Evolutionary conservation across 1,140 invertebrate species (phyloP).

Genomic region (Steinernema feltiae): DNA sequence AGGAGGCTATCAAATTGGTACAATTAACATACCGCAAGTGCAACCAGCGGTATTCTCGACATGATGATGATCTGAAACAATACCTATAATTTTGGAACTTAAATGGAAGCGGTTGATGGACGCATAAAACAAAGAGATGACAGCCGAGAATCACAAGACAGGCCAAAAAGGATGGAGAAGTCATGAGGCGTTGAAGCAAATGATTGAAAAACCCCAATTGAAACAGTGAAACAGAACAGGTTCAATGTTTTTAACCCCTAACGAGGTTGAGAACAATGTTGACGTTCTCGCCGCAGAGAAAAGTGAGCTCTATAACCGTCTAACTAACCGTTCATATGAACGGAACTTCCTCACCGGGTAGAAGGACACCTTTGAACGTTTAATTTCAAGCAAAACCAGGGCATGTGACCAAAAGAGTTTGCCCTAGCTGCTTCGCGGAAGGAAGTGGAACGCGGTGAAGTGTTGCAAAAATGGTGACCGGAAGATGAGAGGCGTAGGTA

Average conservation of each 20-base stretch:
- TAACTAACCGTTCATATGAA: background rate
- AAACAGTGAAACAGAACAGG: constrained; percentile 11
- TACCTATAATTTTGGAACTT: background rate
- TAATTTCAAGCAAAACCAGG: too few species aligned
- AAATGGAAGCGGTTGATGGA: background rate
- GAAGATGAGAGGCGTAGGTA: background rate
- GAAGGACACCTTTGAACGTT: too few species aligned
- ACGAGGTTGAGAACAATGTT: background rate
- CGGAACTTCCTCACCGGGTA: too few species aligned
- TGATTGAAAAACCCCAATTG: background rate
- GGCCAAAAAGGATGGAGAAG: constrained; percentile 1
- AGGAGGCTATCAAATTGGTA: too few species aligned
- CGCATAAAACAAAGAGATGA: background rate
- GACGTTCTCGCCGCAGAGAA: background rate
- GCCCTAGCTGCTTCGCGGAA: background rate
- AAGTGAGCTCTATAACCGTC: background rate
- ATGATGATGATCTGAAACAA: background rate
- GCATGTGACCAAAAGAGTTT: too few species aligned
- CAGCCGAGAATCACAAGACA: background rate
- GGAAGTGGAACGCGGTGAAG: background rate
- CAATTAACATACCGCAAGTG: background rate
- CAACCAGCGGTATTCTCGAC: background rate
- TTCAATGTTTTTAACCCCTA: background rate
- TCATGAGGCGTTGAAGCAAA: background rate
- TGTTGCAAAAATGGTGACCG: background rate